These are phyloP conservation scores for Drepanosiphum platanoidis DNA, from an alignment of 2,888 invertebrate species.

Conservation along the genomic window DNA sequence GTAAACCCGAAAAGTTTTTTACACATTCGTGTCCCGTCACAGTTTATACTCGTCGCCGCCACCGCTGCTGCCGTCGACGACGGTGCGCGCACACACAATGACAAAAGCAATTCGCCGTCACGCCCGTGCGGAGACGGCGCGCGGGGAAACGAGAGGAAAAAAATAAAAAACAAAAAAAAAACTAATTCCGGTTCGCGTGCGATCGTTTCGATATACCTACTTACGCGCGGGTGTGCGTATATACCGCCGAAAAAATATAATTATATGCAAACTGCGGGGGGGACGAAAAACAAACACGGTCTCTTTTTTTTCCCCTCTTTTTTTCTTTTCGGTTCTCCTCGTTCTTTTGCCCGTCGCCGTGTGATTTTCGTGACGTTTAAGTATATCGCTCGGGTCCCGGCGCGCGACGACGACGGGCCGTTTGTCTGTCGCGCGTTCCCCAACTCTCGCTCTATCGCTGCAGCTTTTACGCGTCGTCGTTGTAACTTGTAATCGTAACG, in stretches of 20 bases:
- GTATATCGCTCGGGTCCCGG: too few relatives aligned
- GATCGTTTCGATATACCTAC: conserved; percentile 41
- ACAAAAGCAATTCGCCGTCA: conserved; percentile 17
- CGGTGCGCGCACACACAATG: conserved; percentile 34
- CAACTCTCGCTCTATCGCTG: too few relatives aligned
- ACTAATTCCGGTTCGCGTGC: conserved; percentile 60
- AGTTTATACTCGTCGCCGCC: conserved; percentile 30
- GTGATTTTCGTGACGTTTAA: not conserved
- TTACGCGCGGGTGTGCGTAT: not conserved
- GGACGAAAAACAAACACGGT: conserved; percentile 5
- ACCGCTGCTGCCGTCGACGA: not conserved
- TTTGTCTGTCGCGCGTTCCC: not conserved
- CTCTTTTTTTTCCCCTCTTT: not conserved
- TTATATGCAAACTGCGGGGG: conserved; percentile 12
- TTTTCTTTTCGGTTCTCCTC: not conserved
- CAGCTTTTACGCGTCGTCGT: too few relatives aligned
- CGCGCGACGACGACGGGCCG: too few relatives aligned
- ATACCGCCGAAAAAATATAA: conserved; percentile 22
- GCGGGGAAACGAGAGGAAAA: not conserved
- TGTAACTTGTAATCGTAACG: too few relatives aligned
- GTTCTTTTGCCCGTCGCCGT: conserved; percentile 17
- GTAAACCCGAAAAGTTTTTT: conserved; percentile 54
- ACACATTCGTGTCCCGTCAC: conserved; percentile 59
- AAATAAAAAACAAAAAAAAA: conserved; percentile 30
- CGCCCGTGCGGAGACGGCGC: not conserved